Evolutionary conservation across 2,888 invertebrate genomes (phyloP), one percentile per base, ranked within the genome.

Genomic region (Drosophila kokeensis): DNA sequence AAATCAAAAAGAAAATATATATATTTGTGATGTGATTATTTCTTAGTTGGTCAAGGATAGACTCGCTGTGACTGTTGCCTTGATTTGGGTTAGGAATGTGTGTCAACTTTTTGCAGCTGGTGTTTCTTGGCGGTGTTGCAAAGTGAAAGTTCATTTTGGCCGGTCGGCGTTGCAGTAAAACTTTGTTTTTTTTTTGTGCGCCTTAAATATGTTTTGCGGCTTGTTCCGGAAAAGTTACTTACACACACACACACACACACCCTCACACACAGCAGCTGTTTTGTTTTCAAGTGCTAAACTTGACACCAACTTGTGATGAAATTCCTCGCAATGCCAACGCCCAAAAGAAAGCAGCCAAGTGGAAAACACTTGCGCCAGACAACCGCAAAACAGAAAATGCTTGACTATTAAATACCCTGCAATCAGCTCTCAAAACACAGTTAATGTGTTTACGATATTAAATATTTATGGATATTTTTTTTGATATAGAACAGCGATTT

Each of bases 71-170:
- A 63, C 18, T 34, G 18, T 40, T 49, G 54, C 34, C 2, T 48
- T n/a, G 29, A 42, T 54, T 70, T 58, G 49, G 32, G 24, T 34
- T 30, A n/a, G 48, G 62, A 64, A 82, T 74, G 65, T 79, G 67
- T 67, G 76, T 71, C 84, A 81, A 73, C 70, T 81, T 59, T 52
- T 66, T 54, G 34, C n/a, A 34, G 59, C 18, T n/a, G n/a, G 21
- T 34, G 18, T 38, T 55, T 30, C 21, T 29, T 42, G 13, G n/a
- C 11, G 27, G 8, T 30, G 53, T 49, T 50, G 48, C 57, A 69
- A 79, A 84, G 84, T 82, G 82, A 87, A 83, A 87, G 83, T 83
- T 82, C 58, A 66, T 73, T 81, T 79, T 52, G 55, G 52, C 40
- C 62, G 54, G 7, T 48, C 50, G 70, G 29, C 53, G 58, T 55